Percentiles rank a stretch among this genome's conserved stretches.
Evolutionary conservation across 2,888 invertebrate genomes (phyloP).

Genomic region (Drosophila fulvimacula): DNA sequence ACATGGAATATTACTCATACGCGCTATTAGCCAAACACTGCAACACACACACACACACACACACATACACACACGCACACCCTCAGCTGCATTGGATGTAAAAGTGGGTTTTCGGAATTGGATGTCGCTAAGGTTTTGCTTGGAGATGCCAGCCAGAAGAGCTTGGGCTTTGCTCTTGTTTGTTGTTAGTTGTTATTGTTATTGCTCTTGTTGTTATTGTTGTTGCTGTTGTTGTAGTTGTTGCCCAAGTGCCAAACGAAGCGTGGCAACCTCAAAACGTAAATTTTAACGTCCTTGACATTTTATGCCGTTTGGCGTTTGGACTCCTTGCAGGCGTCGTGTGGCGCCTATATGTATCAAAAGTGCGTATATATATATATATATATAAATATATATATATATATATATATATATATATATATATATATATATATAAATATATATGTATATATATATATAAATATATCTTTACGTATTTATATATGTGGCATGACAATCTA

Average conservation of each 20-base stretch:
- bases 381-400: background rate
- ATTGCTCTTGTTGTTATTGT: conserved; percentile 2
- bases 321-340: conserved; percentile 38
- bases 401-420: background rate
- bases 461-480: conserved; percentile 13
- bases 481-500: conserved; percentile 28
- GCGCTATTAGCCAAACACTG: conserved; percentile 57
- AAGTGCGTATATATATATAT: conserved; percentile 6
- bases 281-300: conserved; percentile 73
- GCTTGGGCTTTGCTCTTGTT: conserved; percentile 19
- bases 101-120: conserved; percentile 47
- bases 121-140: conserved; percentile 58
- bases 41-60: conserved; percentile 26
- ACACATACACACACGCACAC: conserved; percentile 11
- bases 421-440: no score
- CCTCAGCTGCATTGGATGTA: conserved; percentile 26
- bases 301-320: conserved; percentile 64
- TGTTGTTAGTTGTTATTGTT: conserved; percentile 15
- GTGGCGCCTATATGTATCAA: conserved; percentile 11
- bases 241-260: conserved; percentile 55
- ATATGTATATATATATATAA: no score
- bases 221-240: conserved; percentile 6
- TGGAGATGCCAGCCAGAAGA: conserved; percentile 38
- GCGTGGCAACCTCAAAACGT: conserved; percentile 62
- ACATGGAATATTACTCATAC: conserved; percentile 60